These are phyloP conservation scores for Solea solea DNA, from an alignment of 2,113 vertebrate species.

Conservation along the genomic window DNA sequence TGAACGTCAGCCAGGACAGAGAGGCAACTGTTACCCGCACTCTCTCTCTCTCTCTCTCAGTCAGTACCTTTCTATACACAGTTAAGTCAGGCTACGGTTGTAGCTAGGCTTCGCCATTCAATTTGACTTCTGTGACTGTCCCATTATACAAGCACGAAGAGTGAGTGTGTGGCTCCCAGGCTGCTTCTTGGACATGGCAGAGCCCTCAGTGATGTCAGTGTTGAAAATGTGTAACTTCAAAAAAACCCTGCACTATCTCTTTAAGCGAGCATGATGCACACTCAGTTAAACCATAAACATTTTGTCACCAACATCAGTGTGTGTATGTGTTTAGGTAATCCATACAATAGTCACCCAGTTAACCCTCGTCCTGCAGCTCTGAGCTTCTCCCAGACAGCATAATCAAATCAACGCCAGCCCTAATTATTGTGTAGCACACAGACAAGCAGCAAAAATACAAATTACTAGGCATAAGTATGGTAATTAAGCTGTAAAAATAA, in stretches of 20 bases:
- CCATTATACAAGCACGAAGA: too few relatives aligned
- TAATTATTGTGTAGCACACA: constrained; percentile 75
- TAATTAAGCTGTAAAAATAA: constrained; percentile 76
- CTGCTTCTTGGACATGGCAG: too few relatives aligned
- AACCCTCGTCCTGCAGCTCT: constrained; percentile 18
- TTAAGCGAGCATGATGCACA: too few relatives aligned
- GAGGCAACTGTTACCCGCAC: constrained; percentile 72
- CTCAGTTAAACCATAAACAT: too few relatives aligned
- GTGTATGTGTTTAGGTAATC: constrained; percentile 29
- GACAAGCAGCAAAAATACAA: constrained; percentile 69
- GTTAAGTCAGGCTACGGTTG: neutral
- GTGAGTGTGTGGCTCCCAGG: too few relatives aligned
- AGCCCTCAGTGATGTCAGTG: too few relatives aligned
- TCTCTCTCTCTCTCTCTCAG: neutral
- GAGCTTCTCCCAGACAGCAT: constrained; percentile 46
- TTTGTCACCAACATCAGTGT: neutral
- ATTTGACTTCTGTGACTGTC: neutral
- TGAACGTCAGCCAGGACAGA: constrained; percentile 71
- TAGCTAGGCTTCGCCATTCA: neutral
- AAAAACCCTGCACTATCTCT: too few relatives aligned
- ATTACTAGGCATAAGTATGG: constrained; percentile 72
- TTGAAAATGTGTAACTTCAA: too few relatives aligned
- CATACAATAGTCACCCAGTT: constrained; percentile 34
- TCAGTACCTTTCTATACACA: too few relatives aligned
- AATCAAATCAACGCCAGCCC: constrained; percentile 67